A percentile compares a stretch with the other conserved stretches of the same genome.
Evolutionary conservation across 2,888 invertebrate species (phyloP).

Genomic region (Luffia ferchaultella): DNA sequence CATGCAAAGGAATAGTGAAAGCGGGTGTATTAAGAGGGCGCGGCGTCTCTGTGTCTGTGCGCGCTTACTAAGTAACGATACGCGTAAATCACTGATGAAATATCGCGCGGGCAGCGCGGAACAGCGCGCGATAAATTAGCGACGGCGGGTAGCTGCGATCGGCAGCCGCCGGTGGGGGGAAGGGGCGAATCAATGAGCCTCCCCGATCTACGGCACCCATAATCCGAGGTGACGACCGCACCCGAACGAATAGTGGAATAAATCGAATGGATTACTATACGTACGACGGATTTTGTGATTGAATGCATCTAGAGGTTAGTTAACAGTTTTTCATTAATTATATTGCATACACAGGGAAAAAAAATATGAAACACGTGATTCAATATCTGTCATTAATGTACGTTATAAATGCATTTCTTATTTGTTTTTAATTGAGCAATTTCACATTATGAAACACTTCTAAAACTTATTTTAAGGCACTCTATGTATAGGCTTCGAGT

Average conservation of each 20-base stretch:
- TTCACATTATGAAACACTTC: too few species aligned
- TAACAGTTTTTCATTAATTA: too few species aligned
- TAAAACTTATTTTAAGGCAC: too few species aligned
- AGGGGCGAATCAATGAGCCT: neutral
- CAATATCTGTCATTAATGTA: too few species aligned
- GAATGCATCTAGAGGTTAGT: too few species aligned
- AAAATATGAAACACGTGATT: too few species aligned
- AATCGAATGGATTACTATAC: neutral
- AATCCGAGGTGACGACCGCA: neutral
- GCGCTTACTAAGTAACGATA: neutral
- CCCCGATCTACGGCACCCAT: neutral
- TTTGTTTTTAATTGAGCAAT: too few species aligned
- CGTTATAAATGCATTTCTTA: too few species aligned
- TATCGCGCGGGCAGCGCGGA: neutral
- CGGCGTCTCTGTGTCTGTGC: neutral
- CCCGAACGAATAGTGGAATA: neutral
- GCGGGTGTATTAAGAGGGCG: neutral
- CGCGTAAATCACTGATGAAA: neutral
- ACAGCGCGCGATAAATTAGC: neutral
- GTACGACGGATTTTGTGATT: neutral
- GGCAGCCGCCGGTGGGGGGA: neutral
- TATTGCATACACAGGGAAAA: too few species aligned
- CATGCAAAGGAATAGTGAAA: neutral
- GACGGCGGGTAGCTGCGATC: neutral
- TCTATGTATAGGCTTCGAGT: too few species aligned